Evolutionary conservation across 2,888 invertebrate species (phyloP), one percentile per base, ranked within the genome.

Genomic region (Plemyria rubiginata): DNA sequence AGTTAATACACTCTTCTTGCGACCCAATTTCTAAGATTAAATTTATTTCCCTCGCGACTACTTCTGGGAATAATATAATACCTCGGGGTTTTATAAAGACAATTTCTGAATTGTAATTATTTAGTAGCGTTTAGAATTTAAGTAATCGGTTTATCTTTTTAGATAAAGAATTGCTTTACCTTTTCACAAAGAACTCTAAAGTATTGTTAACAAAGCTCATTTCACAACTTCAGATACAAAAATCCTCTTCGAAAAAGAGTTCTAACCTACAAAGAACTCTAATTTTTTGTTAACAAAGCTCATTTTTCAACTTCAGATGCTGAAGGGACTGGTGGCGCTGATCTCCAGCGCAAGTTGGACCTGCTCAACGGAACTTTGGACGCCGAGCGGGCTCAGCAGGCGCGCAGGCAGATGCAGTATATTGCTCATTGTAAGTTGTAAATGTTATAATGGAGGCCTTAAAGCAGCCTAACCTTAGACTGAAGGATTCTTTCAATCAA

Each of bases 311-410:
- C 88, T 92, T 68, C 95, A 97, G 98, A 98, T 94, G 95, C 97
- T 71, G 97, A 97, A 87, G 97, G 97, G 84, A 96, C 96, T 76
- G 91, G 86, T 45, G 97, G 97, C 51, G 96, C 96, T 65, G 98
- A 98, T 86, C 94, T 98, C 78, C 98, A 98, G 90, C 94, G 97
- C 84, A 98, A 98, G 93, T 91, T 98, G 81, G 98, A 98, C 89
- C 94, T 97, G 88, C 94, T 98, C 83, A 98, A 98, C 93, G 96
- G 96, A 78, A 96, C 97, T 79, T 96, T 98, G 94, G 97, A 97
- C 89, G 97, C 97, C 80, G 98, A 98, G 87, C 91, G 96, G 69
- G 95, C 95, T 60, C 96, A 96, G 83, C 96, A 96, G 82, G 96
- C 95, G 60, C 93, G 96, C 62, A 93, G 96, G 74, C 96, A 96